Conservation (phyloP, 92 coral and sea anemone genomes). For the Parazoanthus darwini region DNA sequence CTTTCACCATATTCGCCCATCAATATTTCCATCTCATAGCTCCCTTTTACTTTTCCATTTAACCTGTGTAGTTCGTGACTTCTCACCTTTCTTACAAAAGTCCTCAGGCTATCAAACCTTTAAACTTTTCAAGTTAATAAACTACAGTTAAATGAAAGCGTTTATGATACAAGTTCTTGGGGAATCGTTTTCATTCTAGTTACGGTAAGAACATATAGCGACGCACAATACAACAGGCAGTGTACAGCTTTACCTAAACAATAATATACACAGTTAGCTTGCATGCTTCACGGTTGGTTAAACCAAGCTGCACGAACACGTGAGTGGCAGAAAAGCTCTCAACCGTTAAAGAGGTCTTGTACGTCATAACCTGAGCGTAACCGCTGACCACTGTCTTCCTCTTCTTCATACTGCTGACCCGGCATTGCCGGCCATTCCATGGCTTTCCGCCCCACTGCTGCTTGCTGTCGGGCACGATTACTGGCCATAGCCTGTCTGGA, state of each 20-base stretch:
- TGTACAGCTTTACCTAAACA: not conserved
- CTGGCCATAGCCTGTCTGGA: slow-evolving; percentile 60
- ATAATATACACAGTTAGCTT: slow-evolving; percentile 16
- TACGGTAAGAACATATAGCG: not conserved
- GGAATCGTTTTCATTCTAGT: not conserved
- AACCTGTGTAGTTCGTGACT: too few species aligned
- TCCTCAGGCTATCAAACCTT: not conserved
- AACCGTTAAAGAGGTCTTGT: slow-evolving; percentile 82
- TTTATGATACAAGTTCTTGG: not conserved
- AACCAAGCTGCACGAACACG: not conserved
- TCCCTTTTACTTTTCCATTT: too few species aligned
- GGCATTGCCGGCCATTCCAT: slow-evolving; percentile 70
- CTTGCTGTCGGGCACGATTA: slow-evolving; percentile 50
- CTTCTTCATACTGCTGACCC: slow-evolving; percentile 50
- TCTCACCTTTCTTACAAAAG: too few species aligned
- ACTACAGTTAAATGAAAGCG: not conserved
- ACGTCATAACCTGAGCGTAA: slow-evolving; percentile 57
- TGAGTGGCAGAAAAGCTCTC: not conserved
- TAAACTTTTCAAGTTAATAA: not conserved
- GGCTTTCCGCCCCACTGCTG: slow-evolving; percentile 62
- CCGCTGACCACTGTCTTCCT: slow-evolving; percentile 47
- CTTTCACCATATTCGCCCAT: too few species aligned
- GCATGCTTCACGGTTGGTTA: not conserved
- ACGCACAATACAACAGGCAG: not conserved
- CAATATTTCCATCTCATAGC: too few species aligned